phyloP scores from a whole-genome alignment of 2,113 vertebrate genomes.

The Okapia johnstoni region DNA sequence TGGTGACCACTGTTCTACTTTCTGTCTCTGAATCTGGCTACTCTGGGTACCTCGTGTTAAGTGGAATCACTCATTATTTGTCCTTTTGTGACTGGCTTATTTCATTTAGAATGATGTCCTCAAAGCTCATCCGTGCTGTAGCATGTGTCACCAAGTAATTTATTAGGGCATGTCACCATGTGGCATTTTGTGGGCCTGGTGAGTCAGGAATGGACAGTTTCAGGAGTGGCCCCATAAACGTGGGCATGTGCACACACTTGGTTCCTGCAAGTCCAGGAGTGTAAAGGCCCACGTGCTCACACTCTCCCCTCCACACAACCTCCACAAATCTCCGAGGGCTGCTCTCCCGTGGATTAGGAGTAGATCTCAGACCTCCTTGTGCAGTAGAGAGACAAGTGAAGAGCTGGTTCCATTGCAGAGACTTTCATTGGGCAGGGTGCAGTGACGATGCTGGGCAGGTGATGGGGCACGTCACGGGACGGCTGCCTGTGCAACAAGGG shows the following conservation, averaged over 20 bases:
- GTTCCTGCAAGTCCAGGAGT: not conserved
- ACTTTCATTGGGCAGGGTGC: fast-evolving
- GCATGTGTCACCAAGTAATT: not conserved
- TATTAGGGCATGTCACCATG: not conserved
- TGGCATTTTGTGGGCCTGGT: not conserved
- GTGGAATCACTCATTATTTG: not conserved
- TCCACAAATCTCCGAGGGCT: not conserved
- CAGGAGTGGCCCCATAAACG: not conserved
- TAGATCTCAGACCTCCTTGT: not conserved
- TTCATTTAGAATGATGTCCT: not conserved
- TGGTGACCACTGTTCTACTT: not conserved
- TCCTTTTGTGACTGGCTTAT: not conserved
- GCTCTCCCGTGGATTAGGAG: not conserved
- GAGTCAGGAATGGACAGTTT: not conserved
- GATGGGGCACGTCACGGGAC: not conserved
- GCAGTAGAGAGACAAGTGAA: not conserved
- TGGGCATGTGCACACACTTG: not conserved
- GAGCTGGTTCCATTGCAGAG: not conserved
- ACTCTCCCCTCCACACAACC: not conserved
- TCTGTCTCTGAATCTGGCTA: not conserved
- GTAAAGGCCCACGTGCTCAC: not conserved
- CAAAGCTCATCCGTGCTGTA: not conserved
- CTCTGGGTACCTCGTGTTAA: not conserved
- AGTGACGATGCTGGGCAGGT: not conserved
- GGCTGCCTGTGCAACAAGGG: not conserved